These are phyloP conservation scores for Cheiracanthium punctorium DNA, from an alignment of 2,888 invertebrate genomes.

Conservation along the genomic window DNA sequence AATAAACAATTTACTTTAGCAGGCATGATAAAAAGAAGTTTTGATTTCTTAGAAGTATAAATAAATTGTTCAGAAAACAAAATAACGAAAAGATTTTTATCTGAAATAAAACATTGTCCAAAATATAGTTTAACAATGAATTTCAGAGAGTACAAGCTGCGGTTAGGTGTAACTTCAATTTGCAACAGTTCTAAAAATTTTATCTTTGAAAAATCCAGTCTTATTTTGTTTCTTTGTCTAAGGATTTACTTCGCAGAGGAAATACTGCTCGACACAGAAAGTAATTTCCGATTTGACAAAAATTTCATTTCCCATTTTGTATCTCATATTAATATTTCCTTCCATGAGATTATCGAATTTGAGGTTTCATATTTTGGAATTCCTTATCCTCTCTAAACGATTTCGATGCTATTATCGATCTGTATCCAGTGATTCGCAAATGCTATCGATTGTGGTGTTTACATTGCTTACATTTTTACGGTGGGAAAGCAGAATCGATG, in stretches of 20 bases:
- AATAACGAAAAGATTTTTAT: too few species aligned
- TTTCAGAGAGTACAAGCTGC: neutral
- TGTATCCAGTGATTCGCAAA: neutral
- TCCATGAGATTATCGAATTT: constrained; percentile 12
- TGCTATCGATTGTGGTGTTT: neutral
- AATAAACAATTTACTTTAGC: too few species aligned
- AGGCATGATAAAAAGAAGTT: too few species aligned
- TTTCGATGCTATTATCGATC: neutral
- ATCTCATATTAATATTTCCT: constrained; percentile 13
- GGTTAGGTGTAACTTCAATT: neutral
- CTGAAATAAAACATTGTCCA: too few species aligned
- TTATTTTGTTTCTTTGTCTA: neutral
- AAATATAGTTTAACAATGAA: neutral
- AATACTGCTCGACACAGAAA: neutral
- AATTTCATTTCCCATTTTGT: constrained; percentile 15
- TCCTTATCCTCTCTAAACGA: constrained; percentile 3
- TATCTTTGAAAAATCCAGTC: neutral
- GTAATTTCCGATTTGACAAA: constrained; percentile 13
- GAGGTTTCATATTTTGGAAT: constrained; percentile 10
- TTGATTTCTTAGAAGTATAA: too few species aligned
- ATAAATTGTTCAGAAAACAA: too few species aligned
- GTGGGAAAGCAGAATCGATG: neutral
- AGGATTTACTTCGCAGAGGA: neutral
- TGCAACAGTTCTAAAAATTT: neutral
- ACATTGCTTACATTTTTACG: neutral